Evolutionary conservation across 2,113 vertebrate genomes (phyloP), one percentile per base, ranked within the genome.

Genomic region (Datnioides undecimradiatus): DNA sequence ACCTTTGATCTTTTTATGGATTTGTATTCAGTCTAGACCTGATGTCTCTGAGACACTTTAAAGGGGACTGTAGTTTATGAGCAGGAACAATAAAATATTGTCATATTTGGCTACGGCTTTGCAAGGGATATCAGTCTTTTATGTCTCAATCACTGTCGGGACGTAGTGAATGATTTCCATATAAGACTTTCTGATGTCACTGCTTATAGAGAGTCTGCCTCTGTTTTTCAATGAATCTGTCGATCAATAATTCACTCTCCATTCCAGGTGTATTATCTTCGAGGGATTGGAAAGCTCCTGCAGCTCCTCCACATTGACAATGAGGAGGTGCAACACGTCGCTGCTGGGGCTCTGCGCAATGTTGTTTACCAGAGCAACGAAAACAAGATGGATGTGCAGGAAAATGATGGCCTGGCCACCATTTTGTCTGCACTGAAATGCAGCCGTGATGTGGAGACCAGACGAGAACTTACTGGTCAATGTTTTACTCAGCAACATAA

Each of bases 311-410:
- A 88, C 12, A 59, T 73, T 9, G 95, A 95, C 69, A 94, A 89
- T 0, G 96, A 96, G 77, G 96, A 96, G 1, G 72, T 98, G 21
- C 96, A 97, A 88, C 77, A 85, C 1, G 92, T 91, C 0, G 90
- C 86, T 0, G 95, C 96, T 0, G 95, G 95, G 0, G 96, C 97
- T 1, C 92, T 99, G 76, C 95, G 97, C 17, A 99, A 98, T 25
- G 70, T 96, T 9, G 95, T 98, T 3, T 98, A 95, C 71, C 96
- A 97, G 77, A 96, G 95, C 86, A 93, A 90, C 17, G 95, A 97
- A 71, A 99, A 98, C 92, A 99, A 99, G 87, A 81, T 97, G 90
- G 96, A 97, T 80, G 96, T 99, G 33, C 94, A 92, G 19, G 94
- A 98, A 45, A 94, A 92, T 0, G 87, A 87, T 0, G 98, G 97